These are phyloP conservation scores for Typhlomys cinereus DNA, from an alignment of 2,113 vertebrate species.

Conservation along the genomic window DNA sequence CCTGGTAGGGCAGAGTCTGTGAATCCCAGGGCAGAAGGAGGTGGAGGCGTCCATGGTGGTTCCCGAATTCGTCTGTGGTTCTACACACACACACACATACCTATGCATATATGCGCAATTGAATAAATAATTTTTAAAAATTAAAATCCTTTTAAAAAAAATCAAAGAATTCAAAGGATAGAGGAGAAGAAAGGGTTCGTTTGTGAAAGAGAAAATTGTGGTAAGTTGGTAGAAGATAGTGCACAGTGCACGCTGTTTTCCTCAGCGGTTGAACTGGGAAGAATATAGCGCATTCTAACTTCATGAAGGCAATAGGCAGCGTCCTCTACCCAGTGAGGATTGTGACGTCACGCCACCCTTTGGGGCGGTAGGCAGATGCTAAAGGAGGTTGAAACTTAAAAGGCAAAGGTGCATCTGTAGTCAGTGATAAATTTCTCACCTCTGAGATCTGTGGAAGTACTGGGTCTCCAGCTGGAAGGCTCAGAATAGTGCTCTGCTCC, in stretches of 20 bases:
- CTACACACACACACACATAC: too few species aligned
- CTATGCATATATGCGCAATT: too few species aligned
- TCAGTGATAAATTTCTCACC: neutral
- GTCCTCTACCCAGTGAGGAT: neutral
- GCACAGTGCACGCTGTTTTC: neutral
- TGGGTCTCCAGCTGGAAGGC: conserved; percentile 2
- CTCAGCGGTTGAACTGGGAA: neutral
- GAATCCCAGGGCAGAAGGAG: too few species aligned
- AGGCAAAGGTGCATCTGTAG: neutral
- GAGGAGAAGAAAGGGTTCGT: neutral
- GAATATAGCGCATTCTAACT: neutral
- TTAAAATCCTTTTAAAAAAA: too few species aligned
- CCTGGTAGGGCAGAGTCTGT: too few species aligned
- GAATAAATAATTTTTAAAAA: too few species aligned
- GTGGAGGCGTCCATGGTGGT: too few species aligned
- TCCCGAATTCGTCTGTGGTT: too few species aligned
- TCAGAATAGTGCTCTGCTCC: neutral
- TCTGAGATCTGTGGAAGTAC: neutral
- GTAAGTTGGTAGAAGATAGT: neutral
- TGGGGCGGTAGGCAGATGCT: neutral
- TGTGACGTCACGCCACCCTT: neutral
- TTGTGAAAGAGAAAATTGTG: neutral
- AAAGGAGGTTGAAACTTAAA: conserved; percentile 4
- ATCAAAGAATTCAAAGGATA: neutral
- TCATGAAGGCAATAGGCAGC: neutral